Evolutionary conservation across 2,888 invertebrate genomes (phyloP).

Genomic region (Rotaria socialis): DNA sequence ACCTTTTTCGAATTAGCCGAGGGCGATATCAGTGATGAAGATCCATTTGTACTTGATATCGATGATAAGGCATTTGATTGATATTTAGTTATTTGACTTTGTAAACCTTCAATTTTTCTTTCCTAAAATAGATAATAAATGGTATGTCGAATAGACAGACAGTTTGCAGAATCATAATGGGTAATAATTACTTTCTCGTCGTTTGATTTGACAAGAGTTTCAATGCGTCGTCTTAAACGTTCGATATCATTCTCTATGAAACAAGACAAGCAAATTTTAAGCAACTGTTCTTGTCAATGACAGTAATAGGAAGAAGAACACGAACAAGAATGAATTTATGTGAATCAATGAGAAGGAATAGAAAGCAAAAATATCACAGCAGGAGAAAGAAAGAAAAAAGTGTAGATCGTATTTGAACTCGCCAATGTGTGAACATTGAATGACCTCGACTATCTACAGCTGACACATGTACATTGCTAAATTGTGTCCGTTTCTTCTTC

Average conservation of each 20-base stretch:
- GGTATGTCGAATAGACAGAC: background rate
- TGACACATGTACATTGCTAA: background rate
- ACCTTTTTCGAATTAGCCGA: background rate
- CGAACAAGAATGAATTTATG: background rate
- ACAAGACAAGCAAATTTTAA: background rate
- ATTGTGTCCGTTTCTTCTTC: background rate
- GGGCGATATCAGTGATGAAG: background rate
- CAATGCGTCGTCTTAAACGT: constrained; percentile 32
- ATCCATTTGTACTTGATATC: background rate
- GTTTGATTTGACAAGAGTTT: constrained; percentile 29
- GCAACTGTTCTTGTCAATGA: background rate
- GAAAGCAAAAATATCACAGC: background rate
- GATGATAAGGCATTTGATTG: background rate
- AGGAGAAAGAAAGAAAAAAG: background rate
- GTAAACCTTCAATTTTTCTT: constrained; percentile 34
- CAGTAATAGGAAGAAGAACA: background rate
- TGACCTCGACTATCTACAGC: constrained; percentile 11
- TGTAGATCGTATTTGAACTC: background rate
- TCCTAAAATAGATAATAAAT: background rate
- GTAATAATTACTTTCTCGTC: constrained; percentile 17
- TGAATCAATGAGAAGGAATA: background rate
- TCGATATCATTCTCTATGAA: constrained; percentile 24
- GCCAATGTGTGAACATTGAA: background rate
- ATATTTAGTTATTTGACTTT: constrained; percentile 8
- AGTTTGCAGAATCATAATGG: background rate